phyloP scores from a whole-genome alignment of 2,888 invertebrate species.

The Drosophila setosimentum region DNA sequence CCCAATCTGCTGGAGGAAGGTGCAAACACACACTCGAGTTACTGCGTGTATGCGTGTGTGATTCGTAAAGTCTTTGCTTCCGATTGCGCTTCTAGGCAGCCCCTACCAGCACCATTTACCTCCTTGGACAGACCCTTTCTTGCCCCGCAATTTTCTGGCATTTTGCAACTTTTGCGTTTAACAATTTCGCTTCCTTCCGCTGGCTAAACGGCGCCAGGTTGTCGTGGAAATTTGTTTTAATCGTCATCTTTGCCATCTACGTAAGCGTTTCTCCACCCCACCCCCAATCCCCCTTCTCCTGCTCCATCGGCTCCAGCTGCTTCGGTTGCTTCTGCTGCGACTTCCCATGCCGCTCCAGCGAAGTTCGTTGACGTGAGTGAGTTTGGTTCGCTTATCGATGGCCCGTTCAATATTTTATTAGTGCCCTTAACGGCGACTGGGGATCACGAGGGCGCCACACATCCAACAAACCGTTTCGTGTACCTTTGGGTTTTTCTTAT shows the following conservation, averaged over 20 bases:
- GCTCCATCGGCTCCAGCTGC: not conserved
- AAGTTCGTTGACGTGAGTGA: conserved; percentile 71
- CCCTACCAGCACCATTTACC: not conserved
- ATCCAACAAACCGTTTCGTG: conserved; percentile 13
- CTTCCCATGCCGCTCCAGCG: not conserved
- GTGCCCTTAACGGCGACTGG: conserved; percentile 65
- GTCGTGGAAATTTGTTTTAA: conserved; percentile 82
- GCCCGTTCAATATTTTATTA: conserved; percentile 80
- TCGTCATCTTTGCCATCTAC: conserved; percentile 82
- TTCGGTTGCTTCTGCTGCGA: not conserved
- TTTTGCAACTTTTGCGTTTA: conserved; percentile 82
- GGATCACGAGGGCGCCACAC: conserved; percentile 42
- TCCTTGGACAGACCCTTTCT: conserved; percentile 3
- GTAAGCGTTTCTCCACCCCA: conserved; percentile 57
- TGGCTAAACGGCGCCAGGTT: conserved; percentile 82
- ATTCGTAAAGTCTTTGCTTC: conserved; percentile 68
- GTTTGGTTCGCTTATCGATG: conserved; percentile 73
- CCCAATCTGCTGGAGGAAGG: conserved; percentile 20
- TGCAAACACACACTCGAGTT: conserved; percentile 55
- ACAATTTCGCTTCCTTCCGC: conserved; percentile 81
- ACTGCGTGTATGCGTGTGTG: conserved; percentile 28
- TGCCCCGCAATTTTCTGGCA: conserved; percentile 49
- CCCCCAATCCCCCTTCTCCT: not conserved
- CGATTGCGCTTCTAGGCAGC: conserved; percentile 40
- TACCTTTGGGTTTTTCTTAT: conserved; percentile 51